Percentiles rank a stretch among this genome's conserved stretches.
phyloP scores from a whole-genome alignment of 30 jellyfish, hydroid and myxozoan genomes.

The Rhopilema esculentum region DNA sequence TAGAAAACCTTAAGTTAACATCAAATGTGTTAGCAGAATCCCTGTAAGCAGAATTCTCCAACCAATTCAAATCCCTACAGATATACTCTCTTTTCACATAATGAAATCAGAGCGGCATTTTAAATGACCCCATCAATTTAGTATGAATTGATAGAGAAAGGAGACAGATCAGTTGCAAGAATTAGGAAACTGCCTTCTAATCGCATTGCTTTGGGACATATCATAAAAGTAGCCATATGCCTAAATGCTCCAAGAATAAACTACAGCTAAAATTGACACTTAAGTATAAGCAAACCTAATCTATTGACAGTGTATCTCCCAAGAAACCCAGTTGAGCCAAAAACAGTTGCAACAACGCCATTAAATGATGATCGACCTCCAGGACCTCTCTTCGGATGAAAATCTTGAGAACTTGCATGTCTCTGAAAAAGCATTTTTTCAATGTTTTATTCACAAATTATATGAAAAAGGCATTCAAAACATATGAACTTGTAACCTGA shows the following conservation, averaged over 20 bases:
- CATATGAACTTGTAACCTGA: background rate
- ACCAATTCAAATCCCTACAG: too few species aligned
- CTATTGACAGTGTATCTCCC: slow-evolving; percentile 95
- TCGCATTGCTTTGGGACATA: too few species aligned
- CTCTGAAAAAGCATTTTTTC: slow-evolving; percentile 41
- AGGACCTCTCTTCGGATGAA: slow-evolving; percentile 77
- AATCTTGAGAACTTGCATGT: slow-evolving; percentile 82
- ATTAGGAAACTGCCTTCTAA: too few species aligned
- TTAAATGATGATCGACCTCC: slow-evolving; percentile 96
- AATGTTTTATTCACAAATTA: background rate
- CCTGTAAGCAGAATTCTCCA: too few species aligned
- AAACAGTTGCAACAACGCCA: slow-evolving; percentile 96
- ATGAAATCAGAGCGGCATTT: background rate
- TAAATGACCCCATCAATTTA: too few species aligned
- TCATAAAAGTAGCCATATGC: too few species aligned
- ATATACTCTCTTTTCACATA: background rate
- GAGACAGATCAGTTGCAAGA: too few species aligned
- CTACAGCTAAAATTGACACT: background rate
- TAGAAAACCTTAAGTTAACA: too few species aligned
- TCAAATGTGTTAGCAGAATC: too few species aligned
- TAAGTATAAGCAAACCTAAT: slow-evolving; percentile 71
- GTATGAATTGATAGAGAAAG: too few species aligned
- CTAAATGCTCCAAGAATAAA: too few species aligned
- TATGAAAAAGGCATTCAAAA: background rate
- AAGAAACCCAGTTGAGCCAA: slow-evolving; percentile 97